Evolutionary conservation across 2,888 invertebrate species (phyloP).

Genomic region (Suillia variegata): DNA sequence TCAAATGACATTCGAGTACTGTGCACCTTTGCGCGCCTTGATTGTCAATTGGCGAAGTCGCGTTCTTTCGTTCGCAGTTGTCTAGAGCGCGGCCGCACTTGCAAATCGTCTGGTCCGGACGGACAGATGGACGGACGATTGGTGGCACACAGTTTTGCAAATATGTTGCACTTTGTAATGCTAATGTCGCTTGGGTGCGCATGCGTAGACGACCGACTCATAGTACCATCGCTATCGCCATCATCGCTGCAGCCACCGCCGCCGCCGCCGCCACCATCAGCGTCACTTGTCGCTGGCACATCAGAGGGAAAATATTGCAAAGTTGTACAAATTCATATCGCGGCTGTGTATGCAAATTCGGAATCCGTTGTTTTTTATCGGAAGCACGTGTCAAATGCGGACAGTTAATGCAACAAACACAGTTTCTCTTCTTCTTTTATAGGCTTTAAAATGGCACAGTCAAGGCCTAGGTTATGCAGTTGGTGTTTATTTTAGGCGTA

Average conservation of each 20-base stretch:
- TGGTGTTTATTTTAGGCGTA: too few species aligned
- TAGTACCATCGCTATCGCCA: not conserved
- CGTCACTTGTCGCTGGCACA: constrained; percentile 15
- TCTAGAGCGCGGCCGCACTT: not conserved
- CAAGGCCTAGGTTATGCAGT: constrained; percentile 25
- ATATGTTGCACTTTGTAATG: not conserved
- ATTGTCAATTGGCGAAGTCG: too few species aligned
- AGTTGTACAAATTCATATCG: constrained; percentile 6
- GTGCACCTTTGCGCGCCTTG: too few species aligned
- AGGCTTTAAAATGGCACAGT: too few species aligned
- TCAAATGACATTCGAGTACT: too few species aligned
- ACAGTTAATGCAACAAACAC: constrained; percentile 33
- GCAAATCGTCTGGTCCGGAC: not conserved
- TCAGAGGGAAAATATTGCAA: not conserved
- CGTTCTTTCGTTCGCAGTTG: too few species aligned
- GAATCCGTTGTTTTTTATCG: constrained; percentile 40
- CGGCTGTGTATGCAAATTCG: constrained; percentile 26
- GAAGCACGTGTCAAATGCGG: constrained; percentile 59
- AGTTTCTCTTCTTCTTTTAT: constrained; percentile 26
- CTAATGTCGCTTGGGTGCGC: not conserved
- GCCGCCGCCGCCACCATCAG: constrained; percentile 18
- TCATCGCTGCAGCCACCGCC: constrained; percentile 7
- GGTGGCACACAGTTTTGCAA: not conserved
- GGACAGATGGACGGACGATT: not conserved
- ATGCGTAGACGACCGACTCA: not conserved